phyloP scores from a whole-genome alignment of 2,797 vertebrate species.

The Toxotes lorentzi region DNA sequence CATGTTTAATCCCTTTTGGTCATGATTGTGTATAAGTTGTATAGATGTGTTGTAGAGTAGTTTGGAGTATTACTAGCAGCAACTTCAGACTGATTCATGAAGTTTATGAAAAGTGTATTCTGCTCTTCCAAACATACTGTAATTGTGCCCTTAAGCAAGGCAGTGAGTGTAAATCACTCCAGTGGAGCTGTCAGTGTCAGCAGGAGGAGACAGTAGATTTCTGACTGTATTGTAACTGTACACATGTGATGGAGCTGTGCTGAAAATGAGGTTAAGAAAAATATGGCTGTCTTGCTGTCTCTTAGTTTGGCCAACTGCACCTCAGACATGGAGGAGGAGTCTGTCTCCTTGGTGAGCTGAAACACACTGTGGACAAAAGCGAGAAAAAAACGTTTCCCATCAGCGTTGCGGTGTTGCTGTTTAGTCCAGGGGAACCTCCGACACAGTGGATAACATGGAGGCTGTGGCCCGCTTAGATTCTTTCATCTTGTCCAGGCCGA shows the following conservation, averaged over 20 bases:
- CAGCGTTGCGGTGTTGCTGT: not conserved
- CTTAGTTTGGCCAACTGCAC: constrained; percentile 22
- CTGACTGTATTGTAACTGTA: constrained; percentile 13
- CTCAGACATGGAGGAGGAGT: constrained; percentile 19
- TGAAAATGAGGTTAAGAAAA: constrained; percentile 23
- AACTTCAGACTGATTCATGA: not conserved
- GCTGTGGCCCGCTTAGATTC: constrained; percentile 83
- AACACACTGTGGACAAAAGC: not conserved
- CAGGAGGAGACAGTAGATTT: not conserved
- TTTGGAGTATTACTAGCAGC: not conserved
- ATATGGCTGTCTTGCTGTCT: constrained; percentile 3
- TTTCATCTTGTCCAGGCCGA: constrained; percentile 88
- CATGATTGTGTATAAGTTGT: not conserved
- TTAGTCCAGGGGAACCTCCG: constrained; percentile 84
- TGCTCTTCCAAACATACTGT: constrained; percentile 7
- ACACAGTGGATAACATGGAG: constrained; percentile 41
- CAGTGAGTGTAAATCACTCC: not conserved
- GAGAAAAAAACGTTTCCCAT: not conserved
- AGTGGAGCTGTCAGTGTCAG: constrained; percentile 8
- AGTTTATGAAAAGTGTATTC: not conserved
- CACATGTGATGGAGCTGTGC: constrained; percentile 18
- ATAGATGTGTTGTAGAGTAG: not conserved
- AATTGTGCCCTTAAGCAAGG: not conserved
- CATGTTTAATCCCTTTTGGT: not conserved
- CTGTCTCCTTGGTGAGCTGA: not conserved